phyloP scores from a whole-genome alignment of 2,888 invertebrate species.

The Ochropleura leucogaster region DNA sequence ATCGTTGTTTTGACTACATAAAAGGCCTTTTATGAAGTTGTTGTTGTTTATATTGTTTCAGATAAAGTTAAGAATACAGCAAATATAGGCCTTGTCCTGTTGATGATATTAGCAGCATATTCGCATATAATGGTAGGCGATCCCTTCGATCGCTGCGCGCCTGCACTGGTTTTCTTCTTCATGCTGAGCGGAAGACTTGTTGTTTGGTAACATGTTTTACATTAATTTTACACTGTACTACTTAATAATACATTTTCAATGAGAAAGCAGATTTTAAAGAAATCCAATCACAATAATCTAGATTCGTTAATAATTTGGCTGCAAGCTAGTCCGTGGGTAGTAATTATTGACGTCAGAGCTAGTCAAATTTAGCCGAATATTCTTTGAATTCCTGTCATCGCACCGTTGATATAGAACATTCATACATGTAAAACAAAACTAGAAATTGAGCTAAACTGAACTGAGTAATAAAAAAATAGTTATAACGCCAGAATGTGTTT shows the following conservation, averaged over 20 bases:
- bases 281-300: slow-evolving; percentile 25
- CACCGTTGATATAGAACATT: slow-evolving; percentile 38
- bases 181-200: slow-evolving; percentile 97
- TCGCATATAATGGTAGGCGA: slow-evolving; percentile 98
- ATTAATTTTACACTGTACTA: background rate
- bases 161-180: slow-evolving; percentile 97
- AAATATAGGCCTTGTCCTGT: slow-evolving; percentile 94
- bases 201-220: slow-evolving; percentile 91
- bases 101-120: slow-evolving; percentile 97
- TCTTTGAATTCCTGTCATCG: slow-evolving; percentile 49
- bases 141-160: slow-evolving; percentile 97
- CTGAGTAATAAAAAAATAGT: slow-evolving; percentile 38
- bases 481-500: slow-evolving; percentile 41
- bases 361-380: slow-evolving; percentile 50
- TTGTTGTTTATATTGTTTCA: slow-evolving; percentile 78
- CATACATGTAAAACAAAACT: slow-evolving; percentile 32
- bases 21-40: background rate
- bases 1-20: background rate
- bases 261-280: slow-evolving; percentile 4
- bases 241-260: background rate
- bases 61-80: slow-evolving; percentile 97
- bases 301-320: slow-evolving; percentile 41
- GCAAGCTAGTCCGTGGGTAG: slow-evolving; percentile 61
- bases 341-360: slow-evolving; percentile 67
- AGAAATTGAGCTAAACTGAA: slow-evolving; percentile 17